Conservation (phyloP, 37 sponge, comb jelly and placozoan genomes). For the Eunapius fragilis region DNA sequence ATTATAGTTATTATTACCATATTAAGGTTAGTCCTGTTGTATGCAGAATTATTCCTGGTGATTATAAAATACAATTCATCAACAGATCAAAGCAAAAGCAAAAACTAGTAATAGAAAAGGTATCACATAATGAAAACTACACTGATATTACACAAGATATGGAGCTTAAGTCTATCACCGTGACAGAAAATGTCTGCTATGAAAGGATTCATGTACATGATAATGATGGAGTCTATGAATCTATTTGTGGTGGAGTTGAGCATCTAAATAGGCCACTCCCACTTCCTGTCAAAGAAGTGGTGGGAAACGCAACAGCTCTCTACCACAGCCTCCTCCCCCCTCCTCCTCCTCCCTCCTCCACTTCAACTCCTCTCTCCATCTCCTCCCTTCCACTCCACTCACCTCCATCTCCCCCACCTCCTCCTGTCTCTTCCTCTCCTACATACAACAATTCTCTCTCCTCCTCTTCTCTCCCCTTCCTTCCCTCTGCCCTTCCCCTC, state of each 20-base stretch:
- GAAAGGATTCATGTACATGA: not conserved
- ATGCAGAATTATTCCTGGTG: not conserved
- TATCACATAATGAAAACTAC: not conserved
- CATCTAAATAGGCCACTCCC: not conserved
- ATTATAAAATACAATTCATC: not conserved
- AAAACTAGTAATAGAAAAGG: not conserved
- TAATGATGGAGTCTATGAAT: not conserved
- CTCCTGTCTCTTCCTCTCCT: not conserved
- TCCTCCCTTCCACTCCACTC: not conserved
- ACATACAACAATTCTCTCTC: no score
- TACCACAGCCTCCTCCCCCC: not conserved
- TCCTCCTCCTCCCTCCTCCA: not conserved
- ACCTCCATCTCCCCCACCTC: not conserved
- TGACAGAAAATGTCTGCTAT: not conserved
- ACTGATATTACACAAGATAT: no score
- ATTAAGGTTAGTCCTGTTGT: not conserved
- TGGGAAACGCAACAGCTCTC: not conserved
- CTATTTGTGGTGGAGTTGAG: not conserved
- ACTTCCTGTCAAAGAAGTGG: not conserved
- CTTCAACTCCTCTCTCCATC: no score
- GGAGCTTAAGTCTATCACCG: not conserved
- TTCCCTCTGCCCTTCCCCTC: not conserved
- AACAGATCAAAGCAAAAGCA: not conserved
- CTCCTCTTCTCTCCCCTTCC: not conserved
- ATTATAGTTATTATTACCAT: not conserved